Evolutionary conservation across 1,140 invertebrate genomes (phyloP).

Genomic region (Nasonia longicornis): DNA sequence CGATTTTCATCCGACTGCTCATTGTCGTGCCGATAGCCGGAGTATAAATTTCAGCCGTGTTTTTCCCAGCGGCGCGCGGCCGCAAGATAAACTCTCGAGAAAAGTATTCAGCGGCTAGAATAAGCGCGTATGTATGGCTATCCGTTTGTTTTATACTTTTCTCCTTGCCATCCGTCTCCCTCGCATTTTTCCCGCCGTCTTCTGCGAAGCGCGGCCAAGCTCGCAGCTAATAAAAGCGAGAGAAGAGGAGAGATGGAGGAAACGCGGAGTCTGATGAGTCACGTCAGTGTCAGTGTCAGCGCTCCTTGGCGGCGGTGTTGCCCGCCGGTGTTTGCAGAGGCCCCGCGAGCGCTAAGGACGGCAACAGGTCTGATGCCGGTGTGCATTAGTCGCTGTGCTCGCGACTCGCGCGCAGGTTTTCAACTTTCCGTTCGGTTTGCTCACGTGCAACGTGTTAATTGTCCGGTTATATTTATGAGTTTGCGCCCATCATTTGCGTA

Average conservation of each 20-base stretch:
- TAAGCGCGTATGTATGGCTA: neutral
- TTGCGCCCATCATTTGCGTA: conserved; percentile 56
- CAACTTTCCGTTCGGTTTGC: conserved; percentile 32
- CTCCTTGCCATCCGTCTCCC: conserved; percentile 9
- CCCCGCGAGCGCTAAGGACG: conserved; percentile 48
- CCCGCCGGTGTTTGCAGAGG: conserved; percentile 47
- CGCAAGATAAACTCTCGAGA: neutral
- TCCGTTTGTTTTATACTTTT: conserved; percentile 22
- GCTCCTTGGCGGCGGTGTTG: neutral
- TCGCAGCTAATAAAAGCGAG: conserved; percentile 29
- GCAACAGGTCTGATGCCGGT: conserved; percentile 43
- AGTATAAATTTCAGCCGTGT: too few species aligned
- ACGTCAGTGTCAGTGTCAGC: conserved; percentile 47
- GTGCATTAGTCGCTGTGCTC: neutral
- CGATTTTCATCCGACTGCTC: too few species aligned
- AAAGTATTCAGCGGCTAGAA: neutral
- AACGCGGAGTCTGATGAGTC: conserved; percentile 34
- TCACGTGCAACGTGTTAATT: conserved; percentile 54
- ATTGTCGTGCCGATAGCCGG: too few species aligned
- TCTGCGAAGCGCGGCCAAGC: conserved; percentile 29
- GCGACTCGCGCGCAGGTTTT: conserved; percentile 12
- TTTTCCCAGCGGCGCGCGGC: too few species aligned
- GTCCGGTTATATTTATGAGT: conserved; percentile 56
- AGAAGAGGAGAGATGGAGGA: conserved; percentile 9
- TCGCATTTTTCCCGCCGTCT: conserved; percentile 6